Evolutionary conservation across 2,888 invertebrate genomes (phyloP), one percentile per base, ranked within the genome.

Genomic region (Nymphalis c-album): DNA sequence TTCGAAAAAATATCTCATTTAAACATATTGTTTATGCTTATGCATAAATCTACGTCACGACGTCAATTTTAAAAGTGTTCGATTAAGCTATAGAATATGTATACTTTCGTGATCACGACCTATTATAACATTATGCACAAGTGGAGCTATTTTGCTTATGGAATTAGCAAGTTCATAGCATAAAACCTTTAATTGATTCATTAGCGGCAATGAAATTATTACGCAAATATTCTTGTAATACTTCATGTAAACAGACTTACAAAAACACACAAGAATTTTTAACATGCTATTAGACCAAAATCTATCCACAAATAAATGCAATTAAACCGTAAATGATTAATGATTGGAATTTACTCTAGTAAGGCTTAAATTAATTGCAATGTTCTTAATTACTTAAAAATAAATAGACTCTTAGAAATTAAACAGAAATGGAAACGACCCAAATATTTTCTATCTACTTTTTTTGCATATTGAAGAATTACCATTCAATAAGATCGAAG

Each of bases 311-410:
- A 67, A 68, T 68, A 59, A 64, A 55, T 67, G 47, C 58, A 64
- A 67, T 67, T 64, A 47, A 61, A 53, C 59, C 46, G 48, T 51
- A 46, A 35, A 40, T 55, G 20, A 63, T 53, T 65, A 69, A 63
- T 63, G 65, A 60, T 47, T 18, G 59, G 63, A 64, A 68, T 64
- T 73, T 71, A 68, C 70, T 73, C 73, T 70, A 71, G 73, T 76
- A 74, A 75, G 63, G 62, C 50, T 61, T 68, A 57, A 68, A 70
- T 70, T 69, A 74, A 60, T 61, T 68, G 51, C 55, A 57, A 60
- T 60, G 60, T 60, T 68, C 63, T 48, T 70, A 72, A 72, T 68
- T 70, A 64, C 40, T 63, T 47, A 57, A 47, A 68, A 63, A 63
- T 69, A 51, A 55, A 50, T 48, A 35, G 59, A 59, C 53, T 62